Percentiles rank a stretch among this genome's conserved stretches.
Conservation (phyloP, 2,113 vertebrate species). For the Mola mola region DNA sequence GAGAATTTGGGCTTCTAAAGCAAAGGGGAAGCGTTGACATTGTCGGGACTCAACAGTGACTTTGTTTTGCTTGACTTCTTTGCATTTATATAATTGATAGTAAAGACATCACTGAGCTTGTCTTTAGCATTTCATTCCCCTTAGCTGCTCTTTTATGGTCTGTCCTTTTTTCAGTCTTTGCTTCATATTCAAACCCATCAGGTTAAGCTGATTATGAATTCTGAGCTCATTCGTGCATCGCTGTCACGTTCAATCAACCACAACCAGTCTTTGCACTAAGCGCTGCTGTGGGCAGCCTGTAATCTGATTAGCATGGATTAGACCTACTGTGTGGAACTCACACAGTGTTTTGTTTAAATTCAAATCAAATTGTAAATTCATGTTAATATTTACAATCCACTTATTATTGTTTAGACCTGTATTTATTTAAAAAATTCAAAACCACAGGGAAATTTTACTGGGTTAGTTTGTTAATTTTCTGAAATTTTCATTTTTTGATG, state of each 20-base stretch:
- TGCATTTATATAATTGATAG: slow-evolving; percentile 23
- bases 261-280: slow-evolving; percentile 31
- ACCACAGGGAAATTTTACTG: too few relatives aligned
- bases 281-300: slow-evolving; percentile 42
- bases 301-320: slow-evolving; percentile 73
- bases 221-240: slow-evolving; percentile 29
- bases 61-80: slow-evolving; percentile 39
- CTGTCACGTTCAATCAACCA: slow-evolving; percentile 64
- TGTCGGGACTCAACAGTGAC: slow-evolving; percentile 22
- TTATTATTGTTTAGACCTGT: too few relatives aligned
- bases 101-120: slow-evolving; percentile 6
- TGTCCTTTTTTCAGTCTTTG: background rate
- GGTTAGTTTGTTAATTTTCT: too few relatives aligned
- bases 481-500: too few relatives aligned
- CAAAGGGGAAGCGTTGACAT: slow-evolving; percentile 38
- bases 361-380: background rate
- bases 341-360: slow-evolving; percentile 17
- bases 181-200: slow-evolving; percentile 47
- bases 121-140: background rate
- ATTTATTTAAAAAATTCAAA: too few relatives aligned
- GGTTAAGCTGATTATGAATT: slow-evolving; percentile 67
- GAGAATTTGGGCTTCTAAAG: background rate
- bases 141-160: slow-evolving; percentile 19
- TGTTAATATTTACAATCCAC: too few relatives aligned
- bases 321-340: slow-evolving; percentile 40